Conservation (phyloP, 2,113 vertebrate species). For the Campylomormyrus tamandua region DNA sequence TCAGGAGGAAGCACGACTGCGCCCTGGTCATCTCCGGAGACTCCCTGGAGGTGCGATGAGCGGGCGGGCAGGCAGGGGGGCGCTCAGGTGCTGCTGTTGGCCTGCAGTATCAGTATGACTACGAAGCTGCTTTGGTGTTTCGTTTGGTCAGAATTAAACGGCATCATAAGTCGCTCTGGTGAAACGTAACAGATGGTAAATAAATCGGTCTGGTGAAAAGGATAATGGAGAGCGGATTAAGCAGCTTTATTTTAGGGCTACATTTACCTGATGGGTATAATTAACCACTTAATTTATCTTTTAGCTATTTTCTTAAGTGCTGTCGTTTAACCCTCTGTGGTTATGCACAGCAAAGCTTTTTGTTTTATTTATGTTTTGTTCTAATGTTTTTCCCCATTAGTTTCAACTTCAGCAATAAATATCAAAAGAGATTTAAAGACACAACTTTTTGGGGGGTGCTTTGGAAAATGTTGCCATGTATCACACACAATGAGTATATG, state of each 20-base stretch:
- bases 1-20: constrained; percentile 94
- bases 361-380: background rate
- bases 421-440: background rate
- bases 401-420: background rate
- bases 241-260: background rate
- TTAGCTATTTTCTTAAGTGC: background rate
- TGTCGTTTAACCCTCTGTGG: background rate
- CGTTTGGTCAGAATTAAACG: background rate
- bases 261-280: background rate
- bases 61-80: background rate
- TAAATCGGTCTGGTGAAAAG: constrained; percentile 1
- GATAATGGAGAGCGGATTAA: background rate
- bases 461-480: background rate
- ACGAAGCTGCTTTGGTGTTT: background rate
- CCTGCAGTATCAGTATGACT: background rate
- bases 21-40: constrained; percentile 94
- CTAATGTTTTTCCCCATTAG: background rate
- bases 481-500: background rate
- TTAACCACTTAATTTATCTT: background rate
- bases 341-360: background rate
- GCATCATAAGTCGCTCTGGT: background rate
- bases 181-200: background rate
- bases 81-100: background rate
- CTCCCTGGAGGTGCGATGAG: constrained; percentile 80
- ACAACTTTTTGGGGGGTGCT: background rate